These are phyloP conservation scores for Acleris laterana DNA, from an alignment of 2,888 invertebrate genomes.

Conservation along the genomic window DNA sequence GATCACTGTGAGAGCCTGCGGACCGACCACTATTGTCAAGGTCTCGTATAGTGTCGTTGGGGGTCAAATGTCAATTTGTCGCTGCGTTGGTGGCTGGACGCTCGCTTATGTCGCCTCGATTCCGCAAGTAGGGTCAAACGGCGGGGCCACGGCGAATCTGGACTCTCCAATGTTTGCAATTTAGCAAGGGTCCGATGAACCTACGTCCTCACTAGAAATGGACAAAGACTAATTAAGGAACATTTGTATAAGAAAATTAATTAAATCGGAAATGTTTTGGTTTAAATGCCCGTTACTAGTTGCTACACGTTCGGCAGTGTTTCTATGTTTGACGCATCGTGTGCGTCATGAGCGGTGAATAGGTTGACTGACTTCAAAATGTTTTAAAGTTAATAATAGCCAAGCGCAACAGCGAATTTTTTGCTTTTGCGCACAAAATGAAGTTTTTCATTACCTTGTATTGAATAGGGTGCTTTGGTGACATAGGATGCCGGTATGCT, in stretches of 20 bases:
- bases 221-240: background rate
- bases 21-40: conserved; percentile 56
- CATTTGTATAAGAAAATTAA: background rate
- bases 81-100: conserved; percentile 74
- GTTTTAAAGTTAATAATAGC: no score
- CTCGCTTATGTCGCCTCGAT: conserved; percentile 70
- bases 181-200: conserved; percentile 63
- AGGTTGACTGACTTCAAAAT: no score
- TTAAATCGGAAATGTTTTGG: no score
- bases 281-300: no score
- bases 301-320: no score
- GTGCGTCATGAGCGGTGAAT: no score
- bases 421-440: no score
- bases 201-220: conserved; percentile 11
- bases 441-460: no score
- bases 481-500: no score
- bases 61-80: conserved; percentile 79
- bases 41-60: conserved; percentile 68
- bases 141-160: conserved; percentile 73
- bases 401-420: no score
- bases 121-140: conserved; percentile 77
- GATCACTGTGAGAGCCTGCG: conserved; percentile 6
- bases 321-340: no score
- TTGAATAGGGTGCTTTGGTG: no score
- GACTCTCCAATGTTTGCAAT: conserved; percentile 56